Base-by-base conservation (phyloP, 2,113 vertebrate genomes). In the Chionis minor region DNA sequence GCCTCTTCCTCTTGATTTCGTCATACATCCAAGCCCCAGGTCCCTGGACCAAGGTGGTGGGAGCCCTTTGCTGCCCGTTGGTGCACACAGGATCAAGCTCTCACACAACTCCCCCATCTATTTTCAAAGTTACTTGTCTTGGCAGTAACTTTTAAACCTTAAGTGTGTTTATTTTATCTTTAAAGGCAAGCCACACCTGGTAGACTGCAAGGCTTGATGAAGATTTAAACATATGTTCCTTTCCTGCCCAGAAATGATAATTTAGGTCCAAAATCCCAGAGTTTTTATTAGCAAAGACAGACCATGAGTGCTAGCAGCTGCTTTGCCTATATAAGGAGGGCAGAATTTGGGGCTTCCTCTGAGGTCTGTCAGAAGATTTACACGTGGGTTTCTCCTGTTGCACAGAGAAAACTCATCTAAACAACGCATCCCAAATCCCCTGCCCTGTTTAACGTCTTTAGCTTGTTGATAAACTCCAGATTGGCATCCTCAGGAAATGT, bases 371-470 rank as follows among this genome's bases (percentile, higher is more conserved):
- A 0, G 40, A 62, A 89, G 6, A 69, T 69, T 79, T 81, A 62
- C 3, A 4, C 7, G 8, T 1, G 4, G 28, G 10, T 49, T 6
- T 89, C n/a, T 70, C 22, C 14, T 0, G 0, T 27, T 69, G 33
- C 62, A 70, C 45, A 23, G n/a, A 63, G 27, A 73, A 63, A 32
- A 55, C 40, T 65, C 51, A 32, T 32, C 35, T 79, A 44, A 58
- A 47, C 47, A 82, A 81, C 28, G 28, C 23, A 27, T 26, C 54
- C 45, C 69, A 12, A 49, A 18, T 23, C 23, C 47, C n/a, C 45
- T 51, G 38, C 23, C 32, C 47, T 67, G 42, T 69, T 71, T 40
- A 24, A 19, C 24, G 20, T 14, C 38, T 52, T 70, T 21, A 72
- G 62, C n/a, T 42, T 16, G 3, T 32, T 88, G 67, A 83, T 66